Conservation (phyloP, 1,140 invertebrate species). For the Lamellibrachia luymesi region DNA sequence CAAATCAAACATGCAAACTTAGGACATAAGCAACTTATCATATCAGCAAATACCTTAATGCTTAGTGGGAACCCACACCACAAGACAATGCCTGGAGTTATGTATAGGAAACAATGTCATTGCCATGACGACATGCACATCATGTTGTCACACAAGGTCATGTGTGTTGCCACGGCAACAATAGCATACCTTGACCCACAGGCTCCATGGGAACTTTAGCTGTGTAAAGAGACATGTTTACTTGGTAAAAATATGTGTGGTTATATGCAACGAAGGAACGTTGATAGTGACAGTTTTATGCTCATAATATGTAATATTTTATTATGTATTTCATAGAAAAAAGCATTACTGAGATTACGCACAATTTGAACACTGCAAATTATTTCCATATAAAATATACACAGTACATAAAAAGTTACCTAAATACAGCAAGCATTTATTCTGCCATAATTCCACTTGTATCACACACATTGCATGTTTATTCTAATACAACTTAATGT, state of each 20-base stretch:
- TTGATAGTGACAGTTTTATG: neutral
- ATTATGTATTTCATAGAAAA: neutral
- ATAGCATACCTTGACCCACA: neutral
- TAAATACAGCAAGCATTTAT: too few species aligned
- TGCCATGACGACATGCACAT: neutral
- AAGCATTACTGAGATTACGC: neutral
- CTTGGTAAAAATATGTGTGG: neutral
- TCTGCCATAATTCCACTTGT: too few species aligned
- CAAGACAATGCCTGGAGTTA: neutral
- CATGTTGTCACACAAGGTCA: neutral
- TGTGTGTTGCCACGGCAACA: neutral
- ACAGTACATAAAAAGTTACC: too few species aligned
- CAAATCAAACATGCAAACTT: slow-evolving; percentile 1
- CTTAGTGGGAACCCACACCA: neutral
- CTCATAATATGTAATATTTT: neutral
- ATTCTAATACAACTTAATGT: too few species aligned
- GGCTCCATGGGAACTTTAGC: neutral
- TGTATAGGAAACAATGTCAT: neutral
- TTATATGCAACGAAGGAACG: neutral
- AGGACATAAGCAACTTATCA: neutral
- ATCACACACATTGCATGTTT: too few species aligned
- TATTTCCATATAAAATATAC: too few species aligned
- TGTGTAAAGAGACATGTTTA: neutral
- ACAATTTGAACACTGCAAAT: neutral
- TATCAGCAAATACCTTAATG: neutral